These are phyloP conservation scores for Astyanax mexicanus DNA, from an alignment of 2,797 vertebrate genomes.

Conservation along the genomic window DNA sequence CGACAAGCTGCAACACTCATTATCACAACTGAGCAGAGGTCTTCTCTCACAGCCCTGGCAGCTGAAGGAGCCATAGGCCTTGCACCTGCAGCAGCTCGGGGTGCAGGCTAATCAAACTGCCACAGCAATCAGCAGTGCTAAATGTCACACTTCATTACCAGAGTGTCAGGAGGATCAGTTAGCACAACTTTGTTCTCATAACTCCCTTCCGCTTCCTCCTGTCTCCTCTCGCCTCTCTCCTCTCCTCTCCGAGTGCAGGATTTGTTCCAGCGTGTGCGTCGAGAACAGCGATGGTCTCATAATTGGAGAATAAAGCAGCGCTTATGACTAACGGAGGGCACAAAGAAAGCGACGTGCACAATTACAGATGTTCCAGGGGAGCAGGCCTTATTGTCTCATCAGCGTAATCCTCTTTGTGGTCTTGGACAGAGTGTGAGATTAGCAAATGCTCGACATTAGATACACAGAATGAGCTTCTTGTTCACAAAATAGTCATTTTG, in stretches of 20 bases:
- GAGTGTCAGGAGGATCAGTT: constrained; percentile 34
- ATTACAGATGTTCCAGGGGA: constrained; percentile 38
- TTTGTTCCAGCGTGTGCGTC: constrained; percentile 52
- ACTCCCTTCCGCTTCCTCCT: constrained; percentile 9
- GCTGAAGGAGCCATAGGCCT: constrained; percentile 15
- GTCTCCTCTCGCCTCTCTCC: constrained; percentile 31
- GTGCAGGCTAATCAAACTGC: constrained; percentile 69
- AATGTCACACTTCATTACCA: constrained; percentile 70
- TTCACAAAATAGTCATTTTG: neutral
- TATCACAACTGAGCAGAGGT: constrained; percentile 68
- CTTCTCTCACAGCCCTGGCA: constrained; percentile 17
- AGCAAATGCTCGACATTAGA: constrained; percentile 17
- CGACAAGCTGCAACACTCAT: constrained; percentile 64
- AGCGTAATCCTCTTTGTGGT: constrained; percentile 21
- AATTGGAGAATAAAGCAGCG: constrained; percentile 47
- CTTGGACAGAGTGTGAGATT: constrained; percentile 8
- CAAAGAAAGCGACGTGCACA: constrained; percentile 30
- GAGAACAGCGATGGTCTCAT: constrained; percentile 34
- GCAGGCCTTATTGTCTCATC: constrained; percentile 41
- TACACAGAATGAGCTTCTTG: neutral
- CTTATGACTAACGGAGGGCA: constrained; percentile 41
- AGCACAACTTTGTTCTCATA: constrained; percentile 40
- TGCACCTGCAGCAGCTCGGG: constrained; percentile 42
- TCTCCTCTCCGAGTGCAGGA: constrained; percentile 40
- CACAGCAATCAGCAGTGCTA: constrained; percentile 61